Conservation (phyloP, 2,113 vertebrate genomes). For the Benthochromis sp. region DNA sequence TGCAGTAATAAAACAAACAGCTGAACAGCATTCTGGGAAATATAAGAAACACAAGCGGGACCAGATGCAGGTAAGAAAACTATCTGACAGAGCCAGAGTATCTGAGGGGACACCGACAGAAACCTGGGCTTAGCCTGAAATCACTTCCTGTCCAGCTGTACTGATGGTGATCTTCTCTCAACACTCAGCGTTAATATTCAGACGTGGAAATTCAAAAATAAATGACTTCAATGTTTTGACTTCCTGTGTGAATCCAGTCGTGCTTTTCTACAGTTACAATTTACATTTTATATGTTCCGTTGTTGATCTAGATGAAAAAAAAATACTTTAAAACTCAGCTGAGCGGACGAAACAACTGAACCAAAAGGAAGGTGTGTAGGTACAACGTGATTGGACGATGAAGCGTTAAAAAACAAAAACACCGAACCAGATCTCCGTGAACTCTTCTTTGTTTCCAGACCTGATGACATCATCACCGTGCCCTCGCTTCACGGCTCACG, state of each 20-base stretch:
- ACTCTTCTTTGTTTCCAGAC: not conserved
- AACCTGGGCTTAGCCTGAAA: not conserved
- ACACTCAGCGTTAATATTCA: not conserved
- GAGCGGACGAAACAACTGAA: not conserved
- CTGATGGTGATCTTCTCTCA: not conserved
- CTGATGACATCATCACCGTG: not conserved
- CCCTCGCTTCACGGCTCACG: not conserved
- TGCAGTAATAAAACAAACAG: not conserved
- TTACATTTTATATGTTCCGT: not conserved
- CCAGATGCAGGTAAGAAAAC: not conserved
- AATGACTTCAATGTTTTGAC: not conserved
- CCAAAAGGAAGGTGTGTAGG: not conserved
- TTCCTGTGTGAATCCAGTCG: not conserved
- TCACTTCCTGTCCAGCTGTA: not conserved
- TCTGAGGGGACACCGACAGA: not conserved
- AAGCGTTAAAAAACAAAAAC: not conserved
- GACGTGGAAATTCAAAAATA: not conserved
- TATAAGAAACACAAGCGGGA: not conserved
- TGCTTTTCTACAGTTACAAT: not conserved
- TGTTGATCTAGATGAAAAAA: not conserved
- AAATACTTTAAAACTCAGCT: not conserved
- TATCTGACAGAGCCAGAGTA: not conserved
- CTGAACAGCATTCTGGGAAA: not conserved
- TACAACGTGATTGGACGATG: not conserved
- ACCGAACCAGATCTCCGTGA: not conserved